Conservation (phyloP, 2,888 invertebrate species). For the Andrena dorsata region DNA sequence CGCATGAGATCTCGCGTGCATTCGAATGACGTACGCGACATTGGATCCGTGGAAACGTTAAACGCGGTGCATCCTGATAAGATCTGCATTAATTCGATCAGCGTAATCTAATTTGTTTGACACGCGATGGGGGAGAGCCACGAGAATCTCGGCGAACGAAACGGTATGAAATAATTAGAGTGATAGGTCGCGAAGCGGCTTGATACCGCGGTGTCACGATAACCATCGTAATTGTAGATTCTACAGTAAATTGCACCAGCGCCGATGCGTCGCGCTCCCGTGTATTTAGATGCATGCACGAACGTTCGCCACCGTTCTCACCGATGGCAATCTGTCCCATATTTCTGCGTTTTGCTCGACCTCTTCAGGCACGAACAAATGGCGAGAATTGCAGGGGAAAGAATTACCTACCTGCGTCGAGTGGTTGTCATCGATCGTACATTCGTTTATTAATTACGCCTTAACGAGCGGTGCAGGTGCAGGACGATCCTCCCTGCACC, state of each 20-base stretch:
- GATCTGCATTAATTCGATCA: slow-evolving; percentile 15
- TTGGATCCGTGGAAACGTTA: background rate
- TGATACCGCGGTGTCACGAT: slow-evolving; percentile 18
- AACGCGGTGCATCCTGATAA: background rate
- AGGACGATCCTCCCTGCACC: too few relatives aligned
- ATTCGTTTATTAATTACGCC: background rate
- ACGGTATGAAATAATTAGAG: slow-evolving; percentile 14
- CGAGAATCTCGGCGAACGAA: background rate
- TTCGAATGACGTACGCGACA: background rate
- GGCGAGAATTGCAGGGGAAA: too few relatives aligned
- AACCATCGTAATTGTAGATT: slow-evolving; percentile 37
- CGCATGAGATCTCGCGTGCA: too few relatives aligned
- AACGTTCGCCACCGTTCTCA: background rate
- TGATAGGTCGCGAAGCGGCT: slow-evolving; percentile 6
- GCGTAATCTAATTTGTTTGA: slow-evolving; percentile 24
- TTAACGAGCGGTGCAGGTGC: too few relatives aligned
- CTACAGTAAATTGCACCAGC: slow-evolving; percentile 30
- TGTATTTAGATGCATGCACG: background rate
- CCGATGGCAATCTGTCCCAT: slow-evolving; percentile 20
- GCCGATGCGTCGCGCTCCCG: slow-evolving; percentile 15
- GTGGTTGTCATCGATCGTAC: background rate
- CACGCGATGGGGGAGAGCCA: slow-evolving; percentile 13
- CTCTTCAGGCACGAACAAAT: too few relatives aligned
- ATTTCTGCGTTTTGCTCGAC: background rate
- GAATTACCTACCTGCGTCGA: background rate